A percentile compares a stretch with the other conserved stretches of the same genome.
Evolutionary conservation across 2,797 vertebrate genomes (phyloP).

Genomic region (Borostomias antarcticus): DNA sequence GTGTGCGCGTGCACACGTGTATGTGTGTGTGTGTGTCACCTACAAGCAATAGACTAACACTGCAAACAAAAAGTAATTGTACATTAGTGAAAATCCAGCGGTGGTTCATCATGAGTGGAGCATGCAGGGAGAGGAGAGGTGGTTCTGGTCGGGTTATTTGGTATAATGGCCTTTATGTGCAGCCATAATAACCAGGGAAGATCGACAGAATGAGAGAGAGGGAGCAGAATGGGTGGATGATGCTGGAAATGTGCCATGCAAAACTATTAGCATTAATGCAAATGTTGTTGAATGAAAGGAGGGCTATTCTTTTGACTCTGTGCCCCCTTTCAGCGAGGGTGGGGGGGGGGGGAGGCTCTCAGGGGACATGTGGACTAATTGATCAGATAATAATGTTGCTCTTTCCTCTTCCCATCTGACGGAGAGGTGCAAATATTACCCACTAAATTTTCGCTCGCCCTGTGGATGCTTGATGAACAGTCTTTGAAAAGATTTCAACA

Average conservation of each 20-base stretch:
- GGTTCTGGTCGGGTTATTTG: conserved; percentile 24
- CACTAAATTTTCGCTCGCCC: conserved; percentile 16
- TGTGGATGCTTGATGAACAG: conserved; percentile 1
- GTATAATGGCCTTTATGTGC: conserved; percentile 22
- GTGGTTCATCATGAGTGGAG: neutral
- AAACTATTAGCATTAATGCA: conserved; percentile 71
- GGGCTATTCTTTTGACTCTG: conserved; percentile 69
- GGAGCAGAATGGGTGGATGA: conserved; percentile 41
- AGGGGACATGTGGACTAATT: conserved; percentile 71
- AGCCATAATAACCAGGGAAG: conserved; percentile 36
- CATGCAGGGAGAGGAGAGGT: neutral
- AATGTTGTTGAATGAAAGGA: conserved; percentile 71
- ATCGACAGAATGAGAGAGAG: conserved; percentile 6
- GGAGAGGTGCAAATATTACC: conserved; percentile 53
- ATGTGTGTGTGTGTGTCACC: conserved; percentile 22
- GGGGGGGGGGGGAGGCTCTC: too few relatives aligned
- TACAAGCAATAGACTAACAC: neutral
- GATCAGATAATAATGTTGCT: conserved; percentile 78
- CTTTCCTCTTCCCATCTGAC: conserved; percentile 58
- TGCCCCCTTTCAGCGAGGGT: conserved; percentile 60
- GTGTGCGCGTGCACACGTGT: neutral
- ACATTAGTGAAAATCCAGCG: neutral
- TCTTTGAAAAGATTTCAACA: neutral
- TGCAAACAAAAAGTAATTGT: neutral
- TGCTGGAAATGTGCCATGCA: conserved; percentile 56